These are phyloP conservation scores for Antheraea yamamai DNA, from an alignment of 2,888 invertebrate genomes.

Conservation along the genomic window DNA sequence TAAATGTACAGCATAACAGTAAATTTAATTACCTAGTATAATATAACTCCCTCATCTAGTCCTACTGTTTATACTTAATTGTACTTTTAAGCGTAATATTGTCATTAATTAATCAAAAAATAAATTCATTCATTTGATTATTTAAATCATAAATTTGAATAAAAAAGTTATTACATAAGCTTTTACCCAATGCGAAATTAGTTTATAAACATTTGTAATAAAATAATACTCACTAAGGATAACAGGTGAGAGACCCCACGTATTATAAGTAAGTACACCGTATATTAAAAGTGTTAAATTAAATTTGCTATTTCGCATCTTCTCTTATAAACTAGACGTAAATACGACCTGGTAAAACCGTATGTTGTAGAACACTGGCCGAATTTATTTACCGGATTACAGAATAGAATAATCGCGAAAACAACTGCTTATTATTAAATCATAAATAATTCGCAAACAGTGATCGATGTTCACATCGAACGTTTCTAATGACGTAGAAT, in stretches of 20 bases:
- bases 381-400: neutral
- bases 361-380: neutral
- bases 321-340: slow-evolving; percentile 28
- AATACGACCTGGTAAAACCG: neutral
- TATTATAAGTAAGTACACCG: slow-evolving; percentile 58
- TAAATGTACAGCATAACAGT: neutral
- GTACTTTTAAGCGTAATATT: too few species aligned
- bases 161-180: neutral
- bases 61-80: too few species aligned
- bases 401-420: slow-evolving; percentile 28
- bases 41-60: too few species aligned
- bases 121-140: too few species aligned
- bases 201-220: slow-evolving; percentile 3
- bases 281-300: slow-evolving; percentile 52
- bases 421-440: slow-evolving; percentile 29
- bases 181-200: neutral
- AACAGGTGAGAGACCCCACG: slow-evolving; percentile 70
- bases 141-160: too few species aligned
- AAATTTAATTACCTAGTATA: too few species aligned
- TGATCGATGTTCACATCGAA: slow-evolving; percentile 24
- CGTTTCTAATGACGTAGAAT: slow-evolving; percentile 22
- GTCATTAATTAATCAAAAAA: too few species aligned
- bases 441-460: slow-evolving; percentile 31
- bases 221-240: slow-evolving; percentile 68
- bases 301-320: slow-evolving; percentile 55